Base-by-base conservation (phyloP, 2,888 invertebrate species). In the Sinopyrophorus schimmeli region DNA sequence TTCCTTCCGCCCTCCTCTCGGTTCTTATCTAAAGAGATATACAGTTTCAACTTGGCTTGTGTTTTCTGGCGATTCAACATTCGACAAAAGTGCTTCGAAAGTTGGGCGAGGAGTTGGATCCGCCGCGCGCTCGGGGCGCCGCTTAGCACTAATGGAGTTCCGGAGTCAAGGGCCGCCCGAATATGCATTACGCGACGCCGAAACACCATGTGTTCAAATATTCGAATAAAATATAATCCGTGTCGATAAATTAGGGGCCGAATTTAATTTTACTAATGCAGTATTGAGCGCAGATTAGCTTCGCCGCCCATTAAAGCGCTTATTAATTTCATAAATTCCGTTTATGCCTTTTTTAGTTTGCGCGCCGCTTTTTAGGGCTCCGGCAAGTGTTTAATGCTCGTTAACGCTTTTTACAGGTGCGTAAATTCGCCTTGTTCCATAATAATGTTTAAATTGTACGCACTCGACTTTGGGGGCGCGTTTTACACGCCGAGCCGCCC, bases 301-400 rank as follows among this genome's bases (percentile, higher is more conserved):
- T 34, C 35, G 28, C 35, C 62, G 60, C 58, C 60, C 60, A 63
- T 65, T 64, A 67, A 64, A 61, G 59, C 60, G 61, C 60, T 68
- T 68, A 69, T 68, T 69, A 68, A 69, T 68, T 68, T 65, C 64
- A 67, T 68, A 68, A 69, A 69, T 66, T 66, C 61, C 60, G 26
- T 37, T 54, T 53, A 47, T 41, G 31, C 26, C 32, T 44, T 41
- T 53, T 48, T 47, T 41, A 52, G 37, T 47, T 23, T 32, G 32
- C 32, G 38, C 40, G 35, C n/a, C n/a, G n/a, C n/a, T 18, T 23
- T 40, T 44, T 40, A 43, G 18, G 26, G 37, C 38, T 17, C 12
- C 16, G 32, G 43, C 31, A 43, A 49, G 42, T 49, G 49, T 49
- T 49, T 49, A 49, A 43, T 31, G 43, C 38, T 43, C 38, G 43